Evolutionary conservation across 2,797 vertebrate genomes (phyloP), one percentile per base, ranked within the genome.

Genomic region (Chiropotes sagulatus): DNA sequence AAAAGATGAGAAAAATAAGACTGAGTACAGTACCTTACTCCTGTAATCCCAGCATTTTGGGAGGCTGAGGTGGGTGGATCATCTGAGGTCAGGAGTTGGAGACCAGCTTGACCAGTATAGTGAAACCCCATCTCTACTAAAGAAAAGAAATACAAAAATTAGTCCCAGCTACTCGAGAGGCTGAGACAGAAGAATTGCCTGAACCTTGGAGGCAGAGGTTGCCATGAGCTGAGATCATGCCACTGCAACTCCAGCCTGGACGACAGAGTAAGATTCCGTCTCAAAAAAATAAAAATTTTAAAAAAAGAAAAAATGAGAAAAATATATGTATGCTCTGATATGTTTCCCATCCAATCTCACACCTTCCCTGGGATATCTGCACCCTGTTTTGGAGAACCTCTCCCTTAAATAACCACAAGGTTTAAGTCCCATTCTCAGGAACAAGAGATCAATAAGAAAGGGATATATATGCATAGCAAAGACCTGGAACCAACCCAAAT

Each of bases 1-100:
- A 36, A 93, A 57, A 50, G 41, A 39, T 75, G 28, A 93, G n/a
- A 83, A 88, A 95, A 92, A 64, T 44, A 58, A 67, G 67, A n/a
- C n/a, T 19, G 36, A 9, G 30, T 1, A 2, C 7, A 7, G 61
- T n/a, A 3, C 7, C 30, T 67, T 4, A n/a, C 15, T 33, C 30
- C 61, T 64, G 30, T n/a, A 67, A 67, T 67, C 61, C 30, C 15
- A 67, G 33, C 30, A 67, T 67, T 67, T 67, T 67, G 33, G 15
- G 61, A 67, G 61, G 15, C 15, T 33, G 7, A 67, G 61, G 33
- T 0, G 7, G 61, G 61, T 67, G 33, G 61, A 67, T 67, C 61
- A 67, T 30, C 61, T 67, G 61, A n/a, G 14, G 15, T 67, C 30
- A 67, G 61, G 7, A 64, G 61, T 64, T n/a, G 61, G 30, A n/a